These are phyloP conservation scores for Apodemia duryi DNA, from an alignment of 2,888 invertebrate species.

Conservation along the genomic window DNA sequence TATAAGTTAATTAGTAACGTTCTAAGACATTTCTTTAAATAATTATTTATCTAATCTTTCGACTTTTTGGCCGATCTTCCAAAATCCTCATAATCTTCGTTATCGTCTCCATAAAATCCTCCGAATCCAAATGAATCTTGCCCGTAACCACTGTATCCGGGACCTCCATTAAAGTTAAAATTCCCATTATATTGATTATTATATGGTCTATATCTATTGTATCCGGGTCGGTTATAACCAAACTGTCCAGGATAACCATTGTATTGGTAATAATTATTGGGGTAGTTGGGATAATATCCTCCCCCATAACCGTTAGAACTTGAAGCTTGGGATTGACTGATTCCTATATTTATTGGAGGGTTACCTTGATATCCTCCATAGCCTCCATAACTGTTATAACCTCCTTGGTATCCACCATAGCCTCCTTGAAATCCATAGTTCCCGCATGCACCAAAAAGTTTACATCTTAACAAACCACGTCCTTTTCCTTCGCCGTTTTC, in stretches of 20 bases:
- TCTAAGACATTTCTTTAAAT: too few species aligned
- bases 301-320: slow-evolving; percentile 53
- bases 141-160: slow-evolving; percentile 31
- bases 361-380: slow-evolving; percentile 29
- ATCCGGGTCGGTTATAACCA: slow-evolving; percentile 41
- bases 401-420: slow-evolving; percentile 39
- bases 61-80: slow-evolving; percentile 34
- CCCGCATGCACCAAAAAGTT: slow-evolving; percentile 51
- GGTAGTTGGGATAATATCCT: slow-evolving; percentile 45
- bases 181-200: slow-evolving; percentile 69
- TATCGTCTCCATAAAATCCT: slow-evolving; percentile 39
- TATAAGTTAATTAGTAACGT: too few species aligned
- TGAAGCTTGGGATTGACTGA: slow-evolving; percentile 67
- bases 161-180: slow-evolving; percentile 53
- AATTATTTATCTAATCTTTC: neutral
- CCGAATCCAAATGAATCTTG: slow-evolving; percentile 43
- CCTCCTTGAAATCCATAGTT: slow-evolving; percentile 27
- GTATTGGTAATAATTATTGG: slow-evolving; percentile 36
- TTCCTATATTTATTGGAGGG: slow-evolving; percentile 64
- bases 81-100: slow-evolving; percentile 37
- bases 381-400: slow-evolving; percentile 26
- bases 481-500: slow-evolving; percentile 38
- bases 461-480: slow-evolving; percentile 49
- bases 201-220: slow-evolving; percentile 50
- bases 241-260: slow-evolving; percentile 37